phyloP scores from a whole-genome alignment of 2,113 vertebrate genomes.

The Gymnorhina tibicen region DNA sequence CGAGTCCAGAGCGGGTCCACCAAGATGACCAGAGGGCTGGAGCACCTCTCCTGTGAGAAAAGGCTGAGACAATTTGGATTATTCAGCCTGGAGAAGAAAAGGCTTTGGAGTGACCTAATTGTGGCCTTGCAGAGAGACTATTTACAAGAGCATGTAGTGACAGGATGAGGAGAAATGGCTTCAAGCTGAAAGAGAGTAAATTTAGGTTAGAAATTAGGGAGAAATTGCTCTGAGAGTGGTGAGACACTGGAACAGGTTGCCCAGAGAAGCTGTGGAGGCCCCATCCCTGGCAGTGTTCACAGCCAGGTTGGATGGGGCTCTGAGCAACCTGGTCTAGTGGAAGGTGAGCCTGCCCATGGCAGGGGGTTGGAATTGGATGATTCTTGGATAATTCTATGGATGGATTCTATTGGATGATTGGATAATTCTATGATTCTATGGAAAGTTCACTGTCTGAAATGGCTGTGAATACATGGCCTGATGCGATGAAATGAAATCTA shows the following conservation, averaged over 20 bases:
- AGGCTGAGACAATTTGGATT: not conserved
- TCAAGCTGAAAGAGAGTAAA: not conserved
- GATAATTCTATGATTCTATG: not conserved
- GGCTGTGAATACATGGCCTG: not conserved
- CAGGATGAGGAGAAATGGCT: not conserved
- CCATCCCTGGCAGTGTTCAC: not conserved
- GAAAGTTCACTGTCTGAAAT: not conserved
- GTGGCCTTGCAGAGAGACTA: not conserved
- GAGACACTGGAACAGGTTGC: not conserved
- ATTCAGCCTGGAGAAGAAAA: not conserved
- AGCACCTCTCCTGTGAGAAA: not conserved
- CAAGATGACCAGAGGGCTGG: not conserved
- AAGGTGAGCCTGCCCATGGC: not conserved
- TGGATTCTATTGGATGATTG: too few species aligned
- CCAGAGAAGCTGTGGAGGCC: not conserved
- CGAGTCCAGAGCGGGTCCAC: not conserved
- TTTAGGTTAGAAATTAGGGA: not conserved
- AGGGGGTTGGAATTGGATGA: not conserved
- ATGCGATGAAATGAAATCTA: not conserved
- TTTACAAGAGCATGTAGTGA: not conserved
- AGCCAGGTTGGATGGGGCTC: not conserved
- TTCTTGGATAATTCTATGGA: too few species aligned
- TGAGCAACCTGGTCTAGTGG: rapidly evolving
- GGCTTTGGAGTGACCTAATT: not conserved
- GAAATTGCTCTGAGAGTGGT: not conserved